phyloP scores from a whole-genome alignment of 2,113 vertebrate species.

The Tachuris rubrigastra region DNA sequence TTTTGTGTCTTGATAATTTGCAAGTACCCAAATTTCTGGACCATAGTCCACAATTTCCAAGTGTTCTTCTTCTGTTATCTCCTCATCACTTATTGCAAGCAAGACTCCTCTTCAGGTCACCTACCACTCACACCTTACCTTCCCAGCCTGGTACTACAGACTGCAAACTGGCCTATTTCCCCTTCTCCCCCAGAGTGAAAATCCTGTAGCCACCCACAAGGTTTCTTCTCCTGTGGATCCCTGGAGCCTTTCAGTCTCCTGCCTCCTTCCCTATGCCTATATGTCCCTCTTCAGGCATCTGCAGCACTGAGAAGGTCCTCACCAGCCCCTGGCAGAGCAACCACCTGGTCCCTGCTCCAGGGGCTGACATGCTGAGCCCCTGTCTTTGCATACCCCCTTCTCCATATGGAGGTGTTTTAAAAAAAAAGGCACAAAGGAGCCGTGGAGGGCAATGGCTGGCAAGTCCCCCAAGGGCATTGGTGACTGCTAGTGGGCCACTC shows the following conservation, averaged over 20 bases:
- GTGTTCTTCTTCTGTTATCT: background rate
- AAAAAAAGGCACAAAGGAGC: background rate
- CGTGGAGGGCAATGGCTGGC: accelerated
- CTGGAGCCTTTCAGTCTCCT: background rate
- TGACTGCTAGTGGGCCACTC: background rate
- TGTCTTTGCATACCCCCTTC: background rate
- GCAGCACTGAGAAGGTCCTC: background rate
- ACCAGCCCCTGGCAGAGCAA: background rate
- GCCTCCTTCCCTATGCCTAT: background rate
- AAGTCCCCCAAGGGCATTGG: accelerated
- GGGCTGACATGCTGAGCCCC: background rate
- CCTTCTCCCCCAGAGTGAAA: background rate
- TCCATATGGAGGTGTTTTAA: background rate
- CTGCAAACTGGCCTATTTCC: background rate
- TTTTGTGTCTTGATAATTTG: background rate
- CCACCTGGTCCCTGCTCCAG: too few relatives aligned
- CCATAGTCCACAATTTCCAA: background rate
- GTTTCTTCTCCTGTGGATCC: background rate
- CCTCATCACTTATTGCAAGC: background rate
- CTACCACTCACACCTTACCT: accelerated
- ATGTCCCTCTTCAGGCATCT: accelerated
- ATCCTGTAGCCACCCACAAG: background rate
- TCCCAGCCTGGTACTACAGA: background rate
- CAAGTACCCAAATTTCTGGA: background rate
- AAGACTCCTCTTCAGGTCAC: background rate